Base-by-base conservation (phyloP, 2,888 invertebrate genomes). In the Vannuccia rotundouncinata region DNA sequence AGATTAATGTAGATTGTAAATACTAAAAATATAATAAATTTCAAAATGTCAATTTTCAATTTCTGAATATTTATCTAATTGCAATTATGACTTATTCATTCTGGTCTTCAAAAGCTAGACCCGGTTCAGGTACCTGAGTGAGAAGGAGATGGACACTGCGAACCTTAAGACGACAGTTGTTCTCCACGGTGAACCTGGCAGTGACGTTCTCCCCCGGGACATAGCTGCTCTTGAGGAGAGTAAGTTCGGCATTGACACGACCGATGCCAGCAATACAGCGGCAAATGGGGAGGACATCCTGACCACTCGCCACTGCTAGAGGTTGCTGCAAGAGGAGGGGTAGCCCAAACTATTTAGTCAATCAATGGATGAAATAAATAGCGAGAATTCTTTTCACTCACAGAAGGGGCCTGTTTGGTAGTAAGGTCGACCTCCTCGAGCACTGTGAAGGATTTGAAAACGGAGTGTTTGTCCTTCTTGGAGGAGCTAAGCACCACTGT, bases 171-270 rank as follows among this genome's bases (percentile, higher is more conserved):
- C 75, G 31, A 29, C 29, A 22, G 10, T 28, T 5, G 28, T 29
- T 30, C 2, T 75, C 75, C 5, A 75, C 75, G 10, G 75, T 75
- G 75, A 75, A 75, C 29, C n/a, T 30, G 29, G 29, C 75, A 5
- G 75, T 25, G 31, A 75, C 28, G 31, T 75, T 75, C 31, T 75
- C 75, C 31, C 75, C 75, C 2, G 75, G 75, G n/a, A 75, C 75
- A 27, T 29, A 75, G 75, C 17, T 13, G 2, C 17, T 75, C 75
- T 75, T 75, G 75, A 1, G 1, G 10, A 75, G 31, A 22, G 29
- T 29, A 22, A 75, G 25, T 27, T 66, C 66, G 66, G 66, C 66
- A 17, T 66, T 27, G 17, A 66, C 66, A 5, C 66, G 10, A 22
- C 66, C 66, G 22, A 66, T 5, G 22, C 10, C 66, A 22, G 10